These are phyloP conservation scores for Cynopterus brachyotis DNA, from an alignment of 2,113 vertebrate species.

Conservation along the genomic window DNA sequence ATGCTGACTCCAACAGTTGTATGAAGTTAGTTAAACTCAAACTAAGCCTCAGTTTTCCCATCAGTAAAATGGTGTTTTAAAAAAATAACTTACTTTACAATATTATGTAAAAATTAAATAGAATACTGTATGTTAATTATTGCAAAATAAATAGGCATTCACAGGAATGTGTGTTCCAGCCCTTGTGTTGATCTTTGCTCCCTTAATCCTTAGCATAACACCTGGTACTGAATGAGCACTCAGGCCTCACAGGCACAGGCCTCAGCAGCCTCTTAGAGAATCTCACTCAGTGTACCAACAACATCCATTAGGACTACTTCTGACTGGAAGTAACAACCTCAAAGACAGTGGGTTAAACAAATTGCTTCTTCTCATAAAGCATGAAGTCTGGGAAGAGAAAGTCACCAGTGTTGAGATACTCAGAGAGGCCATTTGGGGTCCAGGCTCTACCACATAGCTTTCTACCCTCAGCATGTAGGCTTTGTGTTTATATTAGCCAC, in stretches of 20 bases:
- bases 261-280: background rate
- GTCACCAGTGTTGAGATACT: background rate
- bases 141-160: background rate
- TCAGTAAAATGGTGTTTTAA: background rate
- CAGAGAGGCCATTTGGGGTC: background rate
- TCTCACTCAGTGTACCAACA: background rate
- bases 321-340: background rate
- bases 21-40: background rate
- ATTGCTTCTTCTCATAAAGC: background rate
- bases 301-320: background rate
- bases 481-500: no score
- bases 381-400: background rate
- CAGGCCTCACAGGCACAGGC: no score
- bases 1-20: background rate
- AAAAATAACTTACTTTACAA: background rate
- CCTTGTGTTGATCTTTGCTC: background rate
- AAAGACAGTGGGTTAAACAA: background rate
- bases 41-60: background rate
- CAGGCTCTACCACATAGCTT: background rate
- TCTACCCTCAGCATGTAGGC: background rate
- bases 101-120: background rate
- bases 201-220: background rate
- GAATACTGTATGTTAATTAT: background rate
- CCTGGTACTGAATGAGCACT: background rate
- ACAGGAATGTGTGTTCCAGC: background rate